phyloP scores from a whole-genome alignment of 2,797 vertebrate species.

The Darevskia mixta region DNA sequence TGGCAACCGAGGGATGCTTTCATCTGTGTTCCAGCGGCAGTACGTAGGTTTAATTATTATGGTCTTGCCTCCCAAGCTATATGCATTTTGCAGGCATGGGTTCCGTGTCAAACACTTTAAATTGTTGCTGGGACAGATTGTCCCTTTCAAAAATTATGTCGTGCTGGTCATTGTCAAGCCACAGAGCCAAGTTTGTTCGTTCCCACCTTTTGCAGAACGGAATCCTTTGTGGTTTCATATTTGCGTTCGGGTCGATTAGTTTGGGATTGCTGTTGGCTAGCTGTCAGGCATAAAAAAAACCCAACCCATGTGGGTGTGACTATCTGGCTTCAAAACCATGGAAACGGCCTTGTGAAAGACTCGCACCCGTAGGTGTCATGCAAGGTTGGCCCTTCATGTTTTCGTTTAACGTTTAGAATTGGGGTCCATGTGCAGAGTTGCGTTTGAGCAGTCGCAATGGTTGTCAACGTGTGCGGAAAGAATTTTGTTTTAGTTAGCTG shows the following conservation, averaged over 20 bases:
- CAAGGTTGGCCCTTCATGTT: background rate
- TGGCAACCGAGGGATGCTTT: too few species aligned
- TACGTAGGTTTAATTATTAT: background rate
- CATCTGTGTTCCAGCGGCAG: background rate
- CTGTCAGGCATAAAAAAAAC: rapidly evolving
- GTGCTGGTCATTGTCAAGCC: background rate
- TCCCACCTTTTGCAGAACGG: rapidly evolving
- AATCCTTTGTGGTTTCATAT: background rate
- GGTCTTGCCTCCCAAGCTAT: background rate
- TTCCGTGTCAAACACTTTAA: background rate
- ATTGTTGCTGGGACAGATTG: background rate
- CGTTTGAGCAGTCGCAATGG: rapidly evolving
- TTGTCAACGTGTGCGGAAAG: background rate
- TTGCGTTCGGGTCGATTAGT: rapidly evolving
- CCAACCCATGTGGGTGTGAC: background rate
- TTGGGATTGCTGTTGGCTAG: background rate
- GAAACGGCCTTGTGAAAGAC: background rate
- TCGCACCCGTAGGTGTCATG: background rate
- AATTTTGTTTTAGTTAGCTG: background rate
- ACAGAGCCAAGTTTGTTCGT: background rate
- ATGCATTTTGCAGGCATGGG: background rate
- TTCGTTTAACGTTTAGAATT: background rate
- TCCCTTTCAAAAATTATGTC: background rate
- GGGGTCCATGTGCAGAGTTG: background rate
- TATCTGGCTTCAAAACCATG: background rate